These are phyloP conservation scores for Anguilla obscura DNA, from an alignment of 2,797 vertebrate genomes.

Conservation along the genomic window DNA sequence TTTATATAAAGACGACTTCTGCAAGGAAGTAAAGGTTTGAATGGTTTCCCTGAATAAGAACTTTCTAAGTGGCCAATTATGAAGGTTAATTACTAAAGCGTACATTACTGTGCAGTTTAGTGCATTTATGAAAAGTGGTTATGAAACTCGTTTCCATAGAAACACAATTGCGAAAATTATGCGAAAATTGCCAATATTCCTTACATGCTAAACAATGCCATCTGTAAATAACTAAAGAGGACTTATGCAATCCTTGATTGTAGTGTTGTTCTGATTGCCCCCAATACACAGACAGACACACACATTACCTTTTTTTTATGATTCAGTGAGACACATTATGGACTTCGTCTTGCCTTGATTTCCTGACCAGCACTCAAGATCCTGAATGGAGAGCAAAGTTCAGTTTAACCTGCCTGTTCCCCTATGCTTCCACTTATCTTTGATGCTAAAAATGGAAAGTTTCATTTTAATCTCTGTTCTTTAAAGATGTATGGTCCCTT, in stretches of 20 bases:
- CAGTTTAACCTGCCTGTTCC: not conserved
- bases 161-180: conserved; percentile 54
- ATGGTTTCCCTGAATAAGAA: conserved; percentile 52
- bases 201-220: conserved; percentile 62
- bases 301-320: not conserved
- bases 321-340: not conserved
- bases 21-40: conserved; percentile 20
- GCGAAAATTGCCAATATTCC: conserved; percentile 36
- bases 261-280: not conserved
- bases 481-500: not conserved
- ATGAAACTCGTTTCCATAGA: conserved; percentile 58
- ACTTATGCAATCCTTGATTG: conserved; percentile 23
- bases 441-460: conserved; percentile 3
- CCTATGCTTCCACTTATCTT: not conserved
- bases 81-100: conserved; percentile 56
- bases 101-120: conserved; percentile 59
- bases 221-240: conserved; percentile 60
- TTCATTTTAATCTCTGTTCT: not conserved
- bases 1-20: not conserved
- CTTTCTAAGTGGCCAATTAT: conserved; percentile 56
- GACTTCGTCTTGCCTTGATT: not conserved
- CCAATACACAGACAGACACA: not conserved
- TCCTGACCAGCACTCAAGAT: not conserved
- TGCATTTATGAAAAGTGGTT: conserved; percentile 47
- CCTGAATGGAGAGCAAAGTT: not conserved